These are phyloP conservation scores for Melanotus villosus DNA, from an alignment of 2,888 invertebrate genomes.

Conservation along the genomic window DNA sequence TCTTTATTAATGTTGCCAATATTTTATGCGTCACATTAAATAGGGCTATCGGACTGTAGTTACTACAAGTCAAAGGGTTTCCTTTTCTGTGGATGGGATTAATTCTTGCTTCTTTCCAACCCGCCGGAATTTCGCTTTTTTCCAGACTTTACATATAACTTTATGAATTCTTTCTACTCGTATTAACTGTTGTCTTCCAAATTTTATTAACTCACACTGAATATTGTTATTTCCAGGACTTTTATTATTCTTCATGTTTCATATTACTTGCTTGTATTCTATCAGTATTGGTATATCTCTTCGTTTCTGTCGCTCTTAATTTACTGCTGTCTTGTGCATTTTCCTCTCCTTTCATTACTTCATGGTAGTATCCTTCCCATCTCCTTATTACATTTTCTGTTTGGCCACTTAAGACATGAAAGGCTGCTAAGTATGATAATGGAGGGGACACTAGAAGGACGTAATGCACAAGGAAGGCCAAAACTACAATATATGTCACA, in stretches of 20 bases:
- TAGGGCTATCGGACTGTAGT: neutral
- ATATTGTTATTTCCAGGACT: neutral
- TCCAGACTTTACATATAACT: neutral
- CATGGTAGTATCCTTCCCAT: neutral
- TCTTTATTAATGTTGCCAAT: slow-evolving; percentile 1
- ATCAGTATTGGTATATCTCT: neutral
- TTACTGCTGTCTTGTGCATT: neutral
- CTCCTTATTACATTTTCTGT: neutral
- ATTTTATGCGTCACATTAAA: neutral
- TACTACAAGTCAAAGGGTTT: neutral
- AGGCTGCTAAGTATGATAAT: no score
- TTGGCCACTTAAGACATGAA: neutral
- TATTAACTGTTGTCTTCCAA: slow-evolving; percentile 1
- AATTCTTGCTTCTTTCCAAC: neutral
- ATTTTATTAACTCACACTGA: neutral
- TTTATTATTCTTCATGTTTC: slow-evolving; percentile 1
- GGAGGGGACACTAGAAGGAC: no score
- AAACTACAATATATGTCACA: no score
- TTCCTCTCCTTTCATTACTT: neutral
- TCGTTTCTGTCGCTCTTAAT: neutral
- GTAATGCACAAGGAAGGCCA: no score
- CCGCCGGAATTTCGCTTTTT: neutral
- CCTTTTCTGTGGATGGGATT: neutral
- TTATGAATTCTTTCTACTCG: slow-evolving; percentile 1
- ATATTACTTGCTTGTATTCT: neutral